phyloP scores from a whole-genome alignment of 2,888 invertebrate genomes.

The Acrobasis consociella region DNA sequence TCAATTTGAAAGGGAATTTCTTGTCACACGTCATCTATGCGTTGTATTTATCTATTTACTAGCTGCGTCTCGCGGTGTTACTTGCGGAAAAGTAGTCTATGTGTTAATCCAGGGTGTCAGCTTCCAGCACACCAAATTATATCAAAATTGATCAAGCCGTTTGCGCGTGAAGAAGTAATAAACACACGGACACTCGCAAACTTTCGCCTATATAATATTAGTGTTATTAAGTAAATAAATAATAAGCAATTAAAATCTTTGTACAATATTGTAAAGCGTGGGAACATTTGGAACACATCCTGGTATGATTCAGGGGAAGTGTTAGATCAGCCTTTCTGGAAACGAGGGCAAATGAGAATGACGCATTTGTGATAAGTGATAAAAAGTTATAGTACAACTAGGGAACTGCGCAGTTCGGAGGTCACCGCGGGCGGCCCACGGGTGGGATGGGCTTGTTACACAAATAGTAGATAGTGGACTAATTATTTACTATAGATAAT shows the following conservation, averaged over 20 bases:
- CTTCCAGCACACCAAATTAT: no score
- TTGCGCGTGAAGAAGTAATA: no score
- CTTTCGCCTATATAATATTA: no score
- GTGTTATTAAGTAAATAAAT: background rate
- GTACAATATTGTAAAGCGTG: slow-evolving; percentile 28
- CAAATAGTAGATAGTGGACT: background rate
- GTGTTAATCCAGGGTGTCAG: no score
- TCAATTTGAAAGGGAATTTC: no score
- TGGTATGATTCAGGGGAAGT: slow-evolving; percentile 47
- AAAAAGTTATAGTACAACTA: slow-evolving; percentile 31
- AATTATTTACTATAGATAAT: background rate
- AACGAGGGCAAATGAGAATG: slow-evolving; percentile 39
- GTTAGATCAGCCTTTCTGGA: slow-evolving; percentile 43
- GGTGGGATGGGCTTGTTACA: background rate
- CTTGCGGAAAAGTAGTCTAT: no score
- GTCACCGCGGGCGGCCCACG: background rate
- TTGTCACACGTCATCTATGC: no score
- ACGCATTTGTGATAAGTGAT: slow-evolving; percentile 27
- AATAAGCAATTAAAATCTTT: background rate
- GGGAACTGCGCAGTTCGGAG: slow-evolving; percentile 28
- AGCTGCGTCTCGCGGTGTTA: no score
- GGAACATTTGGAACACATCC: slow-evolving; percentile 35
- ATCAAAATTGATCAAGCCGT: no score
- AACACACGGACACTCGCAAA: no score
- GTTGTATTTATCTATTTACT: no score